Base-by-base conservation (phyloP, 2,113 vertebrate species). In the Polypterus senegalus region DNA sequence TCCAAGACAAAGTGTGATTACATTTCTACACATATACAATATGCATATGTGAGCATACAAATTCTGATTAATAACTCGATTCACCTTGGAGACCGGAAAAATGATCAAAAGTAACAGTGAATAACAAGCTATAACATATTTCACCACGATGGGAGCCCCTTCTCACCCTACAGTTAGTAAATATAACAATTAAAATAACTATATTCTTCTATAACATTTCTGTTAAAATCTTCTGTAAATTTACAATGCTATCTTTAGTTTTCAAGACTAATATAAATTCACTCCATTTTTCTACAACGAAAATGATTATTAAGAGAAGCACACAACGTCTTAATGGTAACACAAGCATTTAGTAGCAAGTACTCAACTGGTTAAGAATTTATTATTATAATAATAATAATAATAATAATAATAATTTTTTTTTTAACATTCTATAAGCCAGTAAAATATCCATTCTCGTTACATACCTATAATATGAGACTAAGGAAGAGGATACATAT, bases 11-110 rank as follows among this genome's bases (percentile, higher is more conserved):
- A 91, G 91, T 93, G 92, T 95, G 93, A 93, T 94, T 93, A 97
- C 91, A 95, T 90, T 89, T 92, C 93, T 93, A 92, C 93, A 98
- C 93, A 98, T 98, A 98, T 97, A 96, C 94, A 98, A 98, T 98
- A 96, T 98, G 94, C 94, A 98, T 98, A 98, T 97, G 94, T 97
- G 93, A 94, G 91, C 87, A 92, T 93, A 97, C 92, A 92, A 91
- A 93, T 92, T 94, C 82, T 92, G 89, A 93, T 97, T 95, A 93
- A 91, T 97, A 94, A 98, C 91, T 95, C 90, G 81, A 95, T 97
- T 97, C 92, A 97, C 93, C 90, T 97, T 89, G 91, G 93, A 98
- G 93, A 97, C 93, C 88, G 89, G 94, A 95, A 93, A 98, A 95
- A 95, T 95, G 93, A 96, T 97, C 91, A 92, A 93, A 97, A 96